Base-by-base conservation (phyloP, 2,113 vertebrate species). In the Sminthopsis crassicaudata region DNA sequence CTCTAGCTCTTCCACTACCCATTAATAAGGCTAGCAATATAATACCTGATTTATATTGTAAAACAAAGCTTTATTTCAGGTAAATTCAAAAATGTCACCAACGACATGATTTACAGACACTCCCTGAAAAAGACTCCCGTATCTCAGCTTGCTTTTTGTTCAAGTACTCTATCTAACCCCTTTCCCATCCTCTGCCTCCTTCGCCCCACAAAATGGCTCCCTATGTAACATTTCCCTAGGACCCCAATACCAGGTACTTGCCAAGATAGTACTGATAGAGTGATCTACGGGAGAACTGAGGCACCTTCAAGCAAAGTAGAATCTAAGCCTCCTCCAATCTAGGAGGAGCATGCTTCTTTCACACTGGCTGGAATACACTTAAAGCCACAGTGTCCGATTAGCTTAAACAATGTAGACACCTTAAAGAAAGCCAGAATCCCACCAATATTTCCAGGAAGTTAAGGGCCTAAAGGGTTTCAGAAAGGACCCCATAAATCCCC, bases 201-300 rank as follows among this genome's bases (percentile, higher is more conserved):
- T 53, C 90, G 91, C 91, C 96, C 95, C 90, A 96, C 97, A 97
- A 98, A 96, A 97, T 96, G 97, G 97, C 96, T 97, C 97, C 97
- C 97, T 97, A 96, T 97, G 97, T 97, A 97, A 95, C 92, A 93
- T 91, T 93, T 89, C 94, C 93, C 91, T 95, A 96, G 95, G 55
- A 96, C 97, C 96, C 97, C 93, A n/a, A 92, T 89, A 95, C 92
- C 76, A 60, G 54, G 90, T 48, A 84, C 50, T 94, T 23, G 67
- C n/a, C 90, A 92, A 1, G 67, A 60, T 27, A 14, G 60, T 91
- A 48, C 36, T n/a, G 94, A 91, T 92, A 50, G 2, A 51, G 26
- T 36, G 46, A 88, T 27, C 93, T 88, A 2, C 24, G 0, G 57
- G 25, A 52, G 50, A 76, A 92, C 0, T 90, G 42, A 60, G 30